phyloP scores from a whole-genome alignment of 2,113 vertebrate species.

The Otis tarda region DNA sequence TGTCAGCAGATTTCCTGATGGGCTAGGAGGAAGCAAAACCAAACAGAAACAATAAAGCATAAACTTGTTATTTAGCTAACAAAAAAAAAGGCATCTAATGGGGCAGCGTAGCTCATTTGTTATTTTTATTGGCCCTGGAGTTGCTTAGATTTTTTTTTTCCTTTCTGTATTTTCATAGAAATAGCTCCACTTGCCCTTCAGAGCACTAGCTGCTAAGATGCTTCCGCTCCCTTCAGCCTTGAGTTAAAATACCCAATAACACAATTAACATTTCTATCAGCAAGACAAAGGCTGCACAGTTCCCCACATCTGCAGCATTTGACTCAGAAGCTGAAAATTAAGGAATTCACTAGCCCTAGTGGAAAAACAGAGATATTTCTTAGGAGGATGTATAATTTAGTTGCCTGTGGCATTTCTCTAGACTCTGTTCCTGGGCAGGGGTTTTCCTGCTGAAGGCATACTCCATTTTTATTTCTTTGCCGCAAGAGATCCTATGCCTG shows the following conservation, averaged over 20 bases:
- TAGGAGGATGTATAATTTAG: neutral
- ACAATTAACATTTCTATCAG: neutral
- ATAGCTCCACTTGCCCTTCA: neutral
- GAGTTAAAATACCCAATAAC: neutral
- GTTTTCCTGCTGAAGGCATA: neutral
- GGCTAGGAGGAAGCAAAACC: neutral
- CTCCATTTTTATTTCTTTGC: neutral
- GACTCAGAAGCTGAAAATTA: neutral
- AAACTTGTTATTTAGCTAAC: neutral
- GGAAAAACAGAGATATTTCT: neutral
- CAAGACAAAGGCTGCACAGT: neutral
- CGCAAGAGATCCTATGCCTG: neutral
- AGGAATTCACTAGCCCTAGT: neutral
- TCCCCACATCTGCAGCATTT: neutral
- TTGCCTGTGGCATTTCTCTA: neutral
- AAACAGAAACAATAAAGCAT: constrained; percentile 4
- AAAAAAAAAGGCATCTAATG: neutral
- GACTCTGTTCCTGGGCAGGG: neutral
- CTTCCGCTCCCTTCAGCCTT: neutral
- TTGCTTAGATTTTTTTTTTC: neutral
- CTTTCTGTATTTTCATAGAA: constrained; percentile 1
- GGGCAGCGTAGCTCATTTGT: neutral
- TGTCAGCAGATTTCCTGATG: constrained; percentile 21
- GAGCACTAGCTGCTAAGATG: neutral
- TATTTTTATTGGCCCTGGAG: constrained; percentile 2